Evolutionary conservation across 2,888 invertebrate species (phyloP), one percentile per base, ranked within the genome.

Genomic region (Caenorhabditis drosophilae): DNA sequence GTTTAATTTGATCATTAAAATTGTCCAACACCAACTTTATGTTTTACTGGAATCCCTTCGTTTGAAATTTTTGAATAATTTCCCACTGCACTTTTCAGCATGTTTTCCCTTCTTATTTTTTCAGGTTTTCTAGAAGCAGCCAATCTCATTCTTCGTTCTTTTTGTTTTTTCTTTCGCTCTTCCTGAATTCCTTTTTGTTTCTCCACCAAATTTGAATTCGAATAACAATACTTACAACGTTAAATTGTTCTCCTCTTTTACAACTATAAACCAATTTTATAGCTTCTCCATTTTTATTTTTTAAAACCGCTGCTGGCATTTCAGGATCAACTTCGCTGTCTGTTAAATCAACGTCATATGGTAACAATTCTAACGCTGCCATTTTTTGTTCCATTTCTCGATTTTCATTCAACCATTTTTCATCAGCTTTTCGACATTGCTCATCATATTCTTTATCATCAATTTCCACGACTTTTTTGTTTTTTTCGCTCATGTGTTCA

Each of bases 311-410:
- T 18, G 67, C 67, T 3, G 67, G 67, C 67, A 67, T 67, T 46
- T 67, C 67, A 6, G 67, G 67, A 48, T 67, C 67, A 18, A 67
- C 60, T 50, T 67, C 67, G 26, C 59, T 59, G 34, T 67, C 67
- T 7, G 67, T 67, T 26, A 67, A 51, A 23, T 67, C 54, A 11
- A 61, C 57, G 11, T 67, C 67, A 45, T 58, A 61, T 4, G 61
- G 61, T 11, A 61, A 44, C 25, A 61, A 22, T 27, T 61, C 67
- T 40, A 61, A 26, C n/a, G 61, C 54, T 2, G 50, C 51, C 58
- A 61, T 61, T 26, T 54, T 45, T 27, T 53, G 26, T 18, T 67
- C 61, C 0, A 55, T 40, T 0, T 54, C 45, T 22, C 62, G 55
- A 7, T 49, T 54, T 11, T 61, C 53, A 4, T 27, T 20, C 11